Evolutionary conservation across 1,140 invertebrate genomes (phyloP), one percentile per base, ranked within the genome.

Genomic region (Neotoxoptera formosana): DNA sequence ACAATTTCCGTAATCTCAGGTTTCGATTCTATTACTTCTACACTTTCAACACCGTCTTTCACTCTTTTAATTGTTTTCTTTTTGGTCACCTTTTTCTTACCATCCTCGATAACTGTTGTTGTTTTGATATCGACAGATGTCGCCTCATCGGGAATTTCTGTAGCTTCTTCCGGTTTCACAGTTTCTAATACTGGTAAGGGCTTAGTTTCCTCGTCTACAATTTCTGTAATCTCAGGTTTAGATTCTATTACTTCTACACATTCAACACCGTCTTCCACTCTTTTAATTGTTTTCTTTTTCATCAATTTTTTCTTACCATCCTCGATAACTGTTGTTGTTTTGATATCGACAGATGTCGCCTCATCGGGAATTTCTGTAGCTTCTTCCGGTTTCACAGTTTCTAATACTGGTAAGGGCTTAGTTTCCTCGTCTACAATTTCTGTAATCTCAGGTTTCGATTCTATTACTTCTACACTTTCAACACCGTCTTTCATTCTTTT

Each of bases 1-100:
- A 53, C 20, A 21, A 53, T 53, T 21, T 53, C 51, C 1, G 51
- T 53, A 0, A 53, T 53, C 20, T 53, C 51, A 7, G 51, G 51
- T 21, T 21, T 53, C 0, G 51, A 53, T 53, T 53, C 51, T 21
- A 53, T 53, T 0, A 53, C 51, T 4, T 53, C 51, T 21, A 53
- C 51, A 21, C 7, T 53, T 21, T 53, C 51, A 2, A 53, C 51
- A 21, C 51, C 51, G 3, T 53, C 51, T 21, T 53, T 53, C 7
- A 53, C 51, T 0, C 1, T 53, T 53, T 53, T 53, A 0, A 53
- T 53, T 21, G 51, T 53, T 53, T 53, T 53, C 51, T 53, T 53
- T 53, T 53, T 53, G 94, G 90, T 95, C 94, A 89, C 95, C 34
- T 91, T 93, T 88, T 94, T 93, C 90, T 94, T 94, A 23, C 90